Conservation (phyloP, 2,888 invertebrate species). For the Tenthredo scrophulariae region DNA sequence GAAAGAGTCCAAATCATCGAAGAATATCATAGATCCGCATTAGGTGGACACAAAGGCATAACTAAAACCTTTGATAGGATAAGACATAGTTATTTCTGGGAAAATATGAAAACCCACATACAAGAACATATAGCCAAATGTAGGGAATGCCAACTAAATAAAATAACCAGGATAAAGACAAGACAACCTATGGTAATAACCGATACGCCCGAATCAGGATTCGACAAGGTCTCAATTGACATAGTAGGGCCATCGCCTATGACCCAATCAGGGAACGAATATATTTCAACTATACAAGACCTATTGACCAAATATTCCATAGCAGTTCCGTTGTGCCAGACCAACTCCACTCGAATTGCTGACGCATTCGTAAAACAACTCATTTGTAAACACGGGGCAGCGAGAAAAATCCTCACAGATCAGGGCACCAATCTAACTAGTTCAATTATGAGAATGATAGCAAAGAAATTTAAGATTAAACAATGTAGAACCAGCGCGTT, state of each 20-base stretch:
- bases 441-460: conserved; percentile 49
- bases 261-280: conserved; percentile 2
- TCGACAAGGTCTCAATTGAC: conserved; percentile 57
- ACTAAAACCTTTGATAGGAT: conserved; percentile 55
- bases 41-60: conserved; percentile 57
- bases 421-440: conserved; percentile 30
- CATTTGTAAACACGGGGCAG: conserved; percentile 7
- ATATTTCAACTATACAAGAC: conserved; percentile 48
- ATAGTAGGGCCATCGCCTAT: conserved; percentile 55
- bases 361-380: conserved; percentile 28
- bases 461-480: conserved; percentile 49
- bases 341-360: conserved; percentile 1
- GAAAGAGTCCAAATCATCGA: conserved; percentile 36
- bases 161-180: conserved; percentile 54
- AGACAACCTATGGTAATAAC: conserved; percentile 57
- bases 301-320: conserved; percentile 42
- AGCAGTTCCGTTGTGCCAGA: conserved; percentile 18
- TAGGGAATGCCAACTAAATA: conserved; percentile 52
- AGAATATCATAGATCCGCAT: conserved; percentile 16
- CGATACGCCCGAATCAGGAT: conserved; percentile 51
- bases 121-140: conserved; percentile 42
- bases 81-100: conserved; percentile 40
- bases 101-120: conserved; percentile 45
- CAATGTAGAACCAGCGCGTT: conserved; percentile 56
- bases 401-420: conserved; percentile 29